Base-by-base conservation (phyloP, 1,140 invertebrate species). In the Hestina assimilis region DNA sequence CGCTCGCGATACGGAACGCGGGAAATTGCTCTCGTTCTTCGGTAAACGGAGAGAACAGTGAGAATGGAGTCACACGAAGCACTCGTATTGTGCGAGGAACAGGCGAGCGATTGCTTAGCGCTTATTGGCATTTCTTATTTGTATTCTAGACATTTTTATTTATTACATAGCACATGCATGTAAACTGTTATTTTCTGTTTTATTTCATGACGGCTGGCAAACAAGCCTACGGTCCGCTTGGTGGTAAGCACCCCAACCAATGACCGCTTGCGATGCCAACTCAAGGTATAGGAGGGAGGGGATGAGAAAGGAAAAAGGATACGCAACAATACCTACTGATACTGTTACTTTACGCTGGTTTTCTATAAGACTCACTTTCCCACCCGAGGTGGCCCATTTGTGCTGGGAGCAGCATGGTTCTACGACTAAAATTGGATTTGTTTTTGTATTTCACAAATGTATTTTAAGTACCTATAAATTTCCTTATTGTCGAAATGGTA, bases 21-120 rank as follows among this genome's bases (percentile, higher is more conserved):
- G 83, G 84, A 88, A 85, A 88, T 88, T 86, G 81, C 81, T 77
- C 70, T 74, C 75, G 77, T 74, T 81, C 69, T 69, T 69, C 63
- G 65, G 61, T 66, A 64, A 69, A 51, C 69, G 65, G 57, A 59
- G 61, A 69, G 69, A 76, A 75, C 79, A 72, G 65, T 75, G 73
- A 67, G 75, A 73, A 78, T 75, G 72, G 75, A 80, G 73, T 75
- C 67, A 70, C 68, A 61, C 58, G 42, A 65, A 67, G 68, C 24
- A 26, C 4, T 26, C 24, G 24, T 68, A 83, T 83, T 82, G 77
- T 83, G 63, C 65, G 60, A 59, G 53, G 56, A 67, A 61, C 64
- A 72, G 62, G 66, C 70, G 64, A 71, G 55, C 73, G 77, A 83
- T 87, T 83, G 76, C 74, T 79, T 83, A 75, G 60, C 65, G 70